Conservation (phyloP, 2,113 vertebrate species). For the Psammodynastes pulverulentus region DNA sequence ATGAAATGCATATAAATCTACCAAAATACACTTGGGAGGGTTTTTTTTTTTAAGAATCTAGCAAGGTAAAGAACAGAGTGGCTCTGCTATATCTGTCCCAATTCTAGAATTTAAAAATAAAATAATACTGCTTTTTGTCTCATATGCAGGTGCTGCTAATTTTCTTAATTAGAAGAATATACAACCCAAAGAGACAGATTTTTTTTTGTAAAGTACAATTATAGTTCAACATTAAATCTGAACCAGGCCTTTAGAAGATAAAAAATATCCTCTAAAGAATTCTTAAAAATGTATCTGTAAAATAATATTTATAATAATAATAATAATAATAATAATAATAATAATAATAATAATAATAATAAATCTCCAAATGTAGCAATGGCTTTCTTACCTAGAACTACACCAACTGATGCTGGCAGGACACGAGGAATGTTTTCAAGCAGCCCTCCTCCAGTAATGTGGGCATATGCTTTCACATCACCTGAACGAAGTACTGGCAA, state of each 20-base stretch:
- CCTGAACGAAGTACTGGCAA: constrained; percentile 83
- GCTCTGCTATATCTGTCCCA: not conserved
- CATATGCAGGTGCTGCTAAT: not conserved
- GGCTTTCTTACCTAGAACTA: constrained; percentile 79
- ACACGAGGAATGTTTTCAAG: constrained; percentile 94
- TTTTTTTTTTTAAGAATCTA: not conserved
- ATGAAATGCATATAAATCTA: not conserved
- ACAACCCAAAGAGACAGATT: not conserved
- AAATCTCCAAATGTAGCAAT: not conserved
- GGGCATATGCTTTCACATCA: constrained; percentile 86
- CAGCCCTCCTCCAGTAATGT: constrained; percentile 94
- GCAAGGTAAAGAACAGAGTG: not conserved
- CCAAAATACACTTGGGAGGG: not conserved
- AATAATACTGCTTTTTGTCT: not conserved
- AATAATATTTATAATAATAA: not conserved
- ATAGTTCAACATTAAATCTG: not conserved
- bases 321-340: no score
- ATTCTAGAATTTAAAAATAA: not conserved
- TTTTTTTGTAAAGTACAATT: not conserved
- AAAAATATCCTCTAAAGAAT: not conserved
- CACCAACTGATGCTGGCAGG: constrained; percentile 78
- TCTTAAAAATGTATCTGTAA: not conserved
- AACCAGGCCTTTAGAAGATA: not conserved
- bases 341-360: no score
- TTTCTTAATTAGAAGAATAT: not conserved